Conservation (phyloP, 2,888 invertebrate species). For the Spilosoma lubricipeda region DNA sequence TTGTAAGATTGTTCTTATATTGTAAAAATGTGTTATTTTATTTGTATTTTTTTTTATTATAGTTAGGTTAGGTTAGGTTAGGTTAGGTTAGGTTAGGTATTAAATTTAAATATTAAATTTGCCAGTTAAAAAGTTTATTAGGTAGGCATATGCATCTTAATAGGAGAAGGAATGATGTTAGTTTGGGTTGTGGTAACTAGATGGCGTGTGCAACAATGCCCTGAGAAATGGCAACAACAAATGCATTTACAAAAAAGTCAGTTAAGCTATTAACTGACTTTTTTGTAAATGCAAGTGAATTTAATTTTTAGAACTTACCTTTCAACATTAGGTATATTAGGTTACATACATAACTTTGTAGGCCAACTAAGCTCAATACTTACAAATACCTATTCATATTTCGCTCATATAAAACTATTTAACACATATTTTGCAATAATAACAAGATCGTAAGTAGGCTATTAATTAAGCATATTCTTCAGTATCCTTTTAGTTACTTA, state of each 20-base stretch:
- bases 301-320: not conserved
- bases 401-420: not conserved
- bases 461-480: too few species aligned
- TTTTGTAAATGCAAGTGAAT: not conserved
- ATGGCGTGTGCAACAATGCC: slow-evolving; percentile 1
- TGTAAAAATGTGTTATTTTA: not conserved
- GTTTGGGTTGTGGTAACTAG: slow-evolving; percentile 15
- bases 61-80: too few species aligned
- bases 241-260: too few species aligned
- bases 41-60: not conserved
- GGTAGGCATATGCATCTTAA: not conserved
- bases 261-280: not conserved
- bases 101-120: too few species aligned
- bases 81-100: too few species aligned
- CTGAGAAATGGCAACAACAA: not conserved
- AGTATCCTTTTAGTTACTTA: not conserved
- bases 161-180: not conserved
- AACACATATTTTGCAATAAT: not conserved
- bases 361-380: not conserved
- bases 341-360: not conserved
- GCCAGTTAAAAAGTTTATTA: not conserved
- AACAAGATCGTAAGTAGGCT: too few species aligned
- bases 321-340: not conserved
- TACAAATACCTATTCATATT: not conserved
- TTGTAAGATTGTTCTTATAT: not conserved